Percentiles rank a stretch among this genome's conserved stretches.
Conservation (phyloP, 64 coral and sea anemone genomes). For the Pocillopora damicornis region DNA sequence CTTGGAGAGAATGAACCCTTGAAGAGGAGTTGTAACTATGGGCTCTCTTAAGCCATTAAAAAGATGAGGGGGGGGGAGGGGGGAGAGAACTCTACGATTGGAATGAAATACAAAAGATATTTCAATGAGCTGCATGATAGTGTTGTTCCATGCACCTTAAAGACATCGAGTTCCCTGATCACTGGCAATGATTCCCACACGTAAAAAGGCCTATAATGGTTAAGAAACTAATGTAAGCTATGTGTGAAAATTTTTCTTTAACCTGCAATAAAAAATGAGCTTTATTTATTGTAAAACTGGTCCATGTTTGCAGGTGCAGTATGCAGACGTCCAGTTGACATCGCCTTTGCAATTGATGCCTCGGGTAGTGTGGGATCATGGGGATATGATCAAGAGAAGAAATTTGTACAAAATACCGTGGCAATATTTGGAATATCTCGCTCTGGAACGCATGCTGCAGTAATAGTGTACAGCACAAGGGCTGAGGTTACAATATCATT, state of each 20-base stretch:
- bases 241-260: neutral
- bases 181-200: too few species aligned
- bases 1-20: too few species aligned
- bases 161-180: too few species aligned
- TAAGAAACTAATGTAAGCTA: too few species aligned
- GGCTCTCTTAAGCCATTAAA: too few species aligned
- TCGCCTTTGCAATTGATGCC: constrained; percentile 45
- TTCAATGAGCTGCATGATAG: too few species aligned
- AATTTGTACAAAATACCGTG: constrained; percentile 5
- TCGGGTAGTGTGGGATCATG: constrained; percentile 44
- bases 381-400: constrained; percentile 29
- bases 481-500: neutral
- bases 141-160: too few species aligned
- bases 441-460: constrained; percentile 33
- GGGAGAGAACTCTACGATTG: too few species aligned
- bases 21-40: too few species aligned
- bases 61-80: too few species aligned
- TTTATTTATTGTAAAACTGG: neutral
- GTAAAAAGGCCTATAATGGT: too few species aligned
- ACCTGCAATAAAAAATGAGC: neutral
- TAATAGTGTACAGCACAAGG: constrained; percentile 42
- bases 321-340: constrained; percentile 36
- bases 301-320: neutral
- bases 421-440: constrained; percentile 28
- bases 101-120: too few species aligned